Percentiles rank a stretch among this genome's conserved stretches.
Evolutionary conservation across 1,140 invertebrate species (phyloP).

Genomic region (Cyclargus thomasi): DNA sequence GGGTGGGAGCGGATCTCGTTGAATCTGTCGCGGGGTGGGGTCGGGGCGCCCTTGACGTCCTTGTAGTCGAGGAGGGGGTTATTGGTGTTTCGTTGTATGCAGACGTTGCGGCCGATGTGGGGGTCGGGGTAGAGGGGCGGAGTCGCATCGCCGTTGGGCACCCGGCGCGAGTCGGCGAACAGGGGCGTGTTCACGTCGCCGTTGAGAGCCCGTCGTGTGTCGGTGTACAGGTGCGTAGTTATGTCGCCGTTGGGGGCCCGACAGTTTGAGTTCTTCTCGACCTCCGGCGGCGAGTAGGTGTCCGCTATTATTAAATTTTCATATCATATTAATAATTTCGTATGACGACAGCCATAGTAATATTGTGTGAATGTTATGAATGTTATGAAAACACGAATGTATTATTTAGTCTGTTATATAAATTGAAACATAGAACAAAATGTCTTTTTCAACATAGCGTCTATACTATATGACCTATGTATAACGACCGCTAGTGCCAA

Average conservation of each 20-base stretch:
- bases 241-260: constrained; percentile 44
- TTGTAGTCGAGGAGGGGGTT: constrained; percentile 81
- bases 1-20: constrained; percentile 61
- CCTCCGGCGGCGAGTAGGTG: constrained; percentile 31
- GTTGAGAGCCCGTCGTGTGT: constrained; percentile 28
- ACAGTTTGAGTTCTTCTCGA: constrained; percentile 58
- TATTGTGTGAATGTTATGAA: too few relatives aligned
- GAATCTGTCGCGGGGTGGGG: constrained; percentile 39
- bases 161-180: constrained; percentile 15
- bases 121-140: constrained; percentile 80
- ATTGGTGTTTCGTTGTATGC: constrained; percentile 89
- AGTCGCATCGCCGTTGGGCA: constrained; percentile 51
- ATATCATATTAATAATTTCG: background rate
- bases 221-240: constrained; percentile 41
- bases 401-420: too few relatives aligned
- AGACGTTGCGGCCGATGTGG: constrained; percentile 92
- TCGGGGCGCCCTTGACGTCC: constrained; percentile 77
- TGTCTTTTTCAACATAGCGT: too few relatives aligned
- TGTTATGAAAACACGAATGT: too few relatives aligned
- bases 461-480: too few relatives aligned
- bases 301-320: background rate
- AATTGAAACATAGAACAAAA: too few relatives aligned
- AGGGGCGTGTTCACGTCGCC: constrained; percentile 62
- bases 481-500: too few relatives aligned
- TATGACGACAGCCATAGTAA: too few relatives aligned